phyloP scores from a whole-genome alignment of 2,113 vertebrate species.

The Tonatia bakeri region DNA sequence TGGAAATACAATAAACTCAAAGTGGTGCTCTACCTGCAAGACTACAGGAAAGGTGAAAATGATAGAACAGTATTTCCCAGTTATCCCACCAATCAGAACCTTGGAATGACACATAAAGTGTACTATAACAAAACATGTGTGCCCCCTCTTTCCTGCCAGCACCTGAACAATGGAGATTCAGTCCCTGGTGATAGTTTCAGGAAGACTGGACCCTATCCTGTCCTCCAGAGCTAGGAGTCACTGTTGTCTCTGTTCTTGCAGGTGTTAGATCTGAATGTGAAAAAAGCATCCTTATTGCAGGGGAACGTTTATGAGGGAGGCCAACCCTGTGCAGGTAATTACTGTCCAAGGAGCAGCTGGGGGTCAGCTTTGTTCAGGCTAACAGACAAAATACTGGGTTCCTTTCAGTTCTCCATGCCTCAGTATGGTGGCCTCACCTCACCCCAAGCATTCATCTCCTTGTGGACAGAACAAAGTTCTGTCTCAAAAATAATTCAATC shows the following conservation, averaged over 20 bases:
- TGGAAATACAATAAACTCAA: background rate
- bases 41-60: background rate
- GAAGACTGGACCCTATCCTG: background rate
- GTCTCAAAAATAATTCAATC: background rate
- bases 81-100: background rate
- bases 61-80: background rate
- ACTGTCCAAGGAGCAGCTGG: no score
- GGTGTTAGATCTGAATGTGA: background rate
- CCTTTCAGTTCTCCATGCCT: background rate
- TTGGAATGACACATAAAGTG: background rate
- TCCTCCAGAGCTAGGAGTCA: background rate
- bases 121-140: background rate
- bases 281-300: background rate
- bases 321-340: background rate
- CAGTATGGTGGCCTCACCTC: background rate
- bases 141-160: background rate
- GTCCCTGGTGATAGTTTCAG: background rate
- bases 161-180: background rate
- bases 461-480: background rate
- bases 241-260: background rate
- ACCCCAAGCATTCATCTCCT: background rate
- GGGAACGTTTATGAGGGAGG: background rate
- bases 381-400: background rate
- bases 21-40: background rate
- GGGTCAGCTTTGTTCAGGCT: background rate